These are phyloP conservation scores for Hephaestus fuliginosus DNA, from an alignment of 2,797 vertebrate species.

Conservation along the genomic window DNA sequence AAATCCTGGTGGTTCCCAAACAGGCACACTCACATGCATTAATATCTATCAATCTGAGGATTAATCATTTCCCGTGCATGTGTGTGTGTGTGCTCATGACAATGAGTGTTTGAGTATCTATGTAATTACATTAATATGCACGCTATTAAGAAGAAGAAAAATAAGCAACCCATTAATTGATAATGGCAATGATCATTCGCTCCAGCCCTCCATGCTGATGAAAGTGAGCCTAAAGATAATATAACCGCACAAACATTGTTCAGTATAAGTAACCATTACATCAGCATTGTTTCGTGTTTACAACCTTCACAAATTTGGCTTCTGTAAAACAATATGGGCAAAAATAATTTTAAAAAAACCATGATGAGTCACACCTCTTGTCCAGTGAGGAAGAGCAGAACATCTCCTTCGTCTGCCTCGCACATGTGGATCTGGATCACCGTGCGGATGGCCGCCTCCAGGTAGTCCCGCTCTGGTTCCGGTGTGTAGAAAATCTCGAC, in stretches of 20 bases:
- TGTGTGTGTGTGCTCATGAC: constrained; percentile 23
- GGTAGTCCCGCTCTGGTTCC: constrained; percentile 95
- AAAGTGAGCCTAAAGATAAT: background rate
- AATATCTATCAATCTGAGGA: constrained; percentile 66
- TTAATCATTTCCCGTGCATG: constrained; percentile 62
- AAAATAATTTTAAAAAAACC: background rate
- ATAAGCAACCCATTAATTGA: background rate
- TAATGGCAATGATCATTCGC: background rate
- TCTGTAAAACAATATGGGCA: constrained; percentile 1
- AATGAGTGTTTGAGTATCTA: constrained; percentile 8
- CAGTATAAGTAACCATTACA: background rate
- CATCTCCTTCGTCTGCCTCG: constrained; percentile 94
- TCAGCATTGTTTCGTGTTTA: background rate
- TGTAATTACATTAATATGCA: constrained; percentile 41
- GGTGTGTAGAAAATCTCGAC: constrained; percentile 99
- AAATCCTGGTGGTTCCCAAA: constrained; percentile 65
- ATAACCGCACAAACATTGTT: background rate
- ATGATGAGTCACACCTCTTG: constrained; percentile 89
- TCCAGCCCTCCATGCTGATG: too few relatives aligned
- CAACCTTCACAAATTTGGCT: background rate
- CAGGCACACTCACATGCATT: constrained; percentile 44
- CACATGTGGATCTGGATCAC: constrained; percentile 99
- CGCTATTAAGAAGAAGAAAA: background rate
- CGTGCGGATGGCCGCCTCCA: constrained; percentile 96
- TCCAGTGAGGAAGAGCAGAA: constrained; percentile 95